Conservation (phyloP, 2,113 vertebrate species). For the Phylloscopus trochiloides region DNA sequence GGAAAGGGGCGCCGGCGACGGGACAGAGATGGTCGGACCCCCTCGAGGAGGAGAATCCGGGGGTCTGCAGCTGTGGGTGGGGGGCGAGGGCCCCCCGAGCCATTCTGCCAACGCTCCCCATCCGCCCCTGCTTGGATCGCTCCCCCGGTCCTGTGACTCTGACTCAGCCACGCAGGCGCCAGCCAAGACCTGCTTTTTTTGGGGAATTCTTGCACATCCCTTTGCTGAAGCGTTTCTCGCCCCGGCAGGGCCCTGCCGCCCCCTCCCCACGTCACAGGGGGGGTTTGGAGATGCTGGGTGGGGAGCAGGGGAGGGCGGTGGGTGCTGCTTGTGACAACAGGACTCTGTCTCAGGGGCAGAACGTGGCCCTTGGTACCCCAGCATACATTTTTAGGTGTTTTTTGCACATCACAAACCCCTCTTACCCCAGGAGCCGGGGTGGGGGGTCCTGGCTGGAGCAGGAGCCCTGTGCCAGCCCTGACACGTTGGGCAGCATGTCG, state of each 20-base stretch:
- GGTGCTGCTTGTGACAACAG: background rate
- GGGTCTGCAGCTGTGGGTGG: background rate
- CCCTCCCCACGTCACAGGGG: background rate
- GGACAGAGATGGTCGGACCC: rapidly evolving
- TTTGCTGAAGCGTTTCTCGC: background rate
- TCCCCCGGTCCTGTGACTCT: conserved; percentile 46
- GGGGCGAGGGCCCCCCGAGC: background rate
- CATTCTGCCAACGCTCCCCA: background rate
- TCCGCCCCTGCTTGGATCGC: background rate
- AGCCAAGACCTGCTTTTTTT: conserved; percentile 52
- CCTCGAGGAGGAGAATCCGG: rapidly evolving
- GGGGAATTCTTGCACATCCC: conserved; percentile 24
- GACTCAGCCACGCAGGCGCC: conserved; percentile 43
- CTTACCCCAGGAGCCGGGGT: rapidly evolving
- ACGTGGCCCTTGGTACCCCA: rapidly evolving
- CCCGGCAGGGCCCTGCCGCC: background rate
- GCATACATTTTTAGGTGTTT: rapidly evolving
- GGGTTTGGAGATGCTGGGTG: background rate
- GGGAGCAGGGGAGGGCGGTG: background rate
- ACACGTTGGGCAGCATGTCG: rapidly evolving
- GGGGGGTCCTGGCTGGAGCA: background rate
- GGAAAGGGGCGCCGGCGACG: rapidly evolving
- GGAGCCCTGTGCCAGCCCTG: background rate
- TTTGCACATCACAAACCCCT: background rate
- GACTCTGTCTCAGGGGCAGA: background rate